These are phyloP conservation scores for Pristionchus maxplancki DNA, from an alignment of 2,888 invertebrate species.

Conservation along the genomic window DNA sequence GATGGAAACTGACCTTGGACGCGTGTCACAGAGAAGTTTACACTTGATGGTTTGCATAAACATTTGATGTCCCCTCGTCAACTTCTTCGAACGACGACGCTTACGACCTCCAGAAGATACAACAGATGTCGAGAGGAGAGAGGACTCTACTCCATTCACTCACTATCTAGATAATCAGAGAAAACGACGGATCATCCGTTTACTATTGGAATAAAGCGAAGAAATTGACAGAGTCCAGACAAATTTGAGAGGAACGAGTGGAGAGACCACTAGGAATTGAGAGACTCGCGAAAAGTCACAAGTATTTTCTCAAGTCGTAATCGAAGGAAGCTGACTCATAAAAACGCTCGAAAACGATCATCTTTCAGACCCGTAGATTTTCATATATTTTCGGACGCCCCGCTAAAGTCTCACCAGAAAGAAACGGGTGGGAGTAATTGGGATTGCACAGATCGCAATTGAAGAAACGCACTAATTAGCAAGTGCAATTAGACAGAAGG, in stretches of 20 bases:
- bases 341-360: neutral
- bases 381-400: neutral
- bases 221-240: neutral
- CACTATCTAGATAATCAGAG: neutral
- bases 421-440: neutral
- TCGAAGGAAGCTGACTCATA: slow-evolving; percentile 5
- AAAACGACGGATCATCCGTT: neutral
- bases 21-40: slow-evolving; percentile 19
- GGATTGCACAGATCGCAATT: neutral
- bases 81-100: neutral
- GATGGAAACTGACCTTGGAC: slow-evolving; percentile 19
- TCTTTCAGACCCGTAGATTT: neutral
- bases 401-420: neutral
- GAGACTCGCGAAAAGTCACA: neutral
- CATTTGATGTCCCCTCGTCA: neutral
- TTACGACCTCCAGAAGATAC: slow-evolving; percentile 16
- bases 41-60: slow-evolving; percentile 32
- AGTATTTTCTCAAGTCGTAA: slow-evolving; percentile 25
- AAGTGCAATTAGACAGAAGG: neutral
- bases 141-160: neutral
- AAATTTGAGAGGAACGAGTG: neutral
- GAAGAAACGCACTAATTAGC: neutral
- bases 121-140: slow-evolving; percentile 14
- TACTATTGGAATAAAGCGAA: neutral
- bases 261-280: slow-evolving; percentile 4